Base-by-base conservation (phyloP, 2,113 vertebrate genomes). In the Brachypteracias leptosomus region DNA sequence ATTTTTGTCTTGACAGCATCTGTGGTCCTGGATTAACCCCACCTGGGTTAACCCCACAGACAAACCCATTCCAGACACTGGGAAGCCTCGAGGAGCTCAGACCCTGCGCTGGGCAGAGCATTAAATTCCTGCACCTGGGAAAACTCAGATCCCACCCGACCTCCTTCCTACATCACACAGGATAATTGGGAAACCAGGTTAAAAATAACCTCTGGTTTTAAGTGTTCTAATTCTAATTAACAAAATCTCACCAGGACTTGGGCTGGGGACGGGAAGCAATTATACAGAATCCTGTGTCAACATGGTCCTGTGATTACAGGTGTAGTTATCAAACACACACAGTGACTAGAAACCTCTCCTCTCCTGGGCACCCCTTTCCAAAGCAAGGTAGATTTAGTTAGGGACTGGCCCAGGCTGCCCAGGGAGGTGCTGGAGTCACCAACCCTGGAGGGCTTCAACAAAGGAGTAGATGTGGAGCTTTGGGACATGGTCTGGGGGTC, bases 1-100 rank as follows among this genome's bases (percentile, higher is more conserved):
- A 6, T 9, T 13, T 33, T 59, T 0, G 2, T 31, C n/a, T 7
- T 0, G 40, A 2, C 21, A 38, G 49, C 10, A 35, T 1, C 28
- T 16, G 58, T 55, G 52, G 44, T 9, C 29, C 42, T 9, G 71
- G 18, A 14, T 9, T 17, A 40, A 17, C 1, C 11, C 15, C 3
- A 2, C 21, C 13, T 8, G 79, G 49, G 85, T 19, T n/a, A n/a
- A n/a, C n/a, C n/a, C n/a, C 55, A 3, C 6, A 31, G 57, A 47
- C 9, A 7, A 63, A 59, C 18, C 24, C 10, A 13, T 19, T 3
- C 2, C 14, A 33, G 74, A 38, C 4, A 25, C 16, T 8, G 55
- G 61, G 65, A 42, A 35, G 36, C 2, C 18, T 20, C 0, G 18
- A n/a, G 55, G 42, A 61, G 13, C 18, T 6, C 28, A 7, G 31